Evolutionary conservation across 2,888 invertebrate species (phyloP).

Genomic region (Calameuta idolon): DNA sequence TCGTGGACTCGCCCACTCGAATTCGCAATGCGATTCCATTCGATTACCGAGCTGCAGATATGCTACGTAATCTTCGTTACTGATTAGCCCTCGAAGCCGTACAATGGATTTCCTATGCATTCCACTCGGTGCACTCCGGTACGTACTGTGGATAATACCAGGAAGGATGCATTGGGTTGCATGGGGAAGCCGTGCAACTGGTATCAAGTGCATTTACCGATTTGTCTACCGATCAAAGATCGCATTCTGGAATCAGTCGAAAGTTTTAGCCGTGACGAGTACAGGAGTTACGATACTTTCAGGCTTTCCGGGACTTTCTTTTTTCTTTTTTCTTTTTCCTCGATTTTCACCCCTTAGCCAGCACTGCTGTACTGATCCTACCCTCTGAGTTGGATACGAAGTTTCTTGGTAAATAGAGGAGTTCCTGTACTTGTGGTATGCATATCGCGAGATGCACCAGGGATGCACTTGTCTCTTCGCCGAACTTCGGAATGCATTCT

Average conservation of each 20-base stretch:
- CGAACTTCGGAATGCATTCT: not conserved
- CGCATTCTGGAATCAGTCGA: not conserved
- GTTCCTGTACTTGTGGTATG: not conserved
- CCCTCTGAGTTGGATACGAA: not conserved
- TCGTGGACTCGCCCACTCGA: not conserved
- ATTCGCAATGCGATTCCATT: not conserved
- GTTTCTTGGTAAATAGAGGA: not conserved
- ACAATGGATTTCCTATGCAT: conserved; percentile 41
- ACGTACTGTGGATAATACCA: conserved; percentile 33
- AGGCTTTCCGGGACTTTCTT: not conserved
- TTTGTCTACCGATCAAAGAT: conserved; percentile 14
- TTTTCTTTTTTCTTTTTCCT: not conserved
- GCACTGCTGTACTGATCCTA: not conserved
- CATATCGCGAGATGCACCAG: not conserved
- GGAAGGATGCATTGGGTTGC: conserved; percentile 28
- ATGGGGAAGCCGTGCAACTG: conserved; percentile 42
- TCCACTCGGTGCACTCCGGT: conserved; percentile 19
- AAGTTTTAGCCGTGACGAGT: not conserved
- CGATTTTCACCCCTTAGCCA: not conserved
- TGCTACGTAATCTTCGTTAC: conserved; percentile 21
- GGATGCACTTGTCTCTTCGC: not conserved
- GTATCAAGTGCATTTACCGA: conserved; percentile 24
- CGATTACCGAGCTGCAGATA: not conserved
- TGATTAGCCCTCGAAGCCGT: conserved; percentile 49
- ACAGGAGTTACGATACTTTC: not conserved